Conservation (phyloP, 1,140 invertebrate species). For the Eulimnadia texana region DNA sequence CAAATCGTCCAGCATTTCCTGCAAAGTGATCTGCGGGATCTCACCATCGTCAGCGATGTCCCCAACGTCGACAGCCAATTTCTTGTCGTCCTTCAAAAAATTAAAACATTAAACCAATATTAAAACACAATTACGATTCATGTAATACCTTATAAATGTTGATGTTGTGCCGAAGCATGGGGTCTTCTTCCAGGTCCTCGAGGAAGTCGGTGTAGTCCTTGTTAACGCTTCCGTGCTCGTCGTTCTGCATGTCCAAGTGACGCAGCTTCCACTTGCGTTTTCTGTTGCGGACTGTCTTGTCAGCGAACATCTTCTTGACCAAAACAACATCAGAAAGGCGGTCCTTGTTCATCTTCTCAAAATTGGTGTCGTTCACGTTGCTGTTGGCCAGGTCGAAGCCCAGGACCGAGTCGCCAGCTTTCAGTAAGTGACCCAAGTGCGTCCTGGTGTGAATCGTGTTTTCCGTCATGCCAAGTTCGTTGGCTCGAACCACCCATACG, state of each 20-base stretch:
- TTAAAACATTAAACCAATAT: slow-evolving; percentile 12
- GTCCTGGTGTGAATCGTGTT: slow-evolving; percentile 69
- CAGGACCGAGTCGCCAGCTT: slow-evolving; percentile 80
- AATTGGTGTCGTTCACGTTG: slow-evolving; percentile 77
- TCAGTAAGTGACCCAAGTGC: slow-evolving; percentile 86
- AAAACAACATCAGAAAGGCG: slow-evolving; percentile 76
- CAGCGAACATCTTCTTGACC: slow-evolving; percentile 81
- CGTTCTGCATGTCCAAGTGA: slow-evolving; percentile 51
- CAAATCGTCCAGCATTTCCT: slow-evolving; percentile 95
- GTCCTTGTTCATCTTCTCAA: slow-evolving; percentile 62
- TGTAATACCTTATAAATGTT: slow-evolving; percentile 85
- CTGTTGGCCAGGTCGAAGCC: slow-evolving; percentile 81
- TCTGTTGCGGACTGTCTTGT: slow-evolving; percentile 48
- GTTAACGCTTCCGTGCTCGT: slow-evolving; percentile 51
- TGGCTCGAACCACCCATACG: slow-evolving; percentile 80
- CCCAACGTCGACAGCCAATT: slow-evolving; percentile 39
- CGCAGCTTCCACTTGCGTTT: slow-evolving; percentile 85
- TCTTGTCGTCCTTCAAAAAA: slow-evolving; percentile 34
- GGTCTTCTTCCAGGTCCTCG: slow-evolving; percentile 94
- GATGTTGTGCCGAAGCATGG: slow-evolving; percentile 67
- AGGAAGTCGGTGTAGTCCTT: slow-evolving; percentile 90
- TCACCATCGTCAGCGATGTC: slow-evolving; percentile 51
- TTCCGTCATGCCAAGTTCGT: slow-evolving; percentile 73
- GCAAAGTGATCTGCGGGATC: slow-evolving; percentile 71
- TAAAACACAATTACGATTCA: no score